phyloP scores from a whole-genome alignment of 2,113 vertebrate species.

The Casuarius casuarius region DNA sequence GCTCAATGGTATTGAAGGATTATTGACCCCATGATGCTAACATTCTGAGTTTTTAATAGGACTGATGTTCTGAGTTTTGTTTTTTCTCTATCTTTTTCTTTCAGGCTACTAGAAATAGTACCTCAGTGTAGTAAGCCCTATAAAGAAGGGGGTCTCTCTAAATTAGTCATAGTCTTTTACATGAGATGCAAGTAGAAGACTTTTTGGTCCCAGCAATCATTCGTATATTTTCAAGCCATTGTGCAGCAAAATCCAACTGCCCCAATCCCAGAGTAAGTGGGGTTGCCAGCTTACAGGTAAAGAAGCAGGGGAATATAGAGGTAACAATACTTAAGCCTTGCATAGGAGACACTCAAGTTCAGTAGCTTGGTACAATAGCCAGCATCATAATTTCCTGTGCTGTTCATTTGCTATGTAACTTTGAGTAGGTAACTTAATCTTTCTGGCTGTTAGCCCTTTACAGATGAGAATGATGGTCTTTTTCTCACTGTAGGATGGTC shows the following conservation, averaged over 20 bases:
- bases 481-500: not conserved
- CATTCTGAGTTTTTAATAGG: slow-evolving; percentile 26
- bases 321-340: not conserved
- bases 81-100: not conserved
- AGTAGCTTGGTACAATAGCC: not conserved
- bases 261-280: not conserved
- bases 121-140: not conserved
- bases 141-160: not conserved
- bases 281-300: not conserved
- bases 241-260: not conserved
- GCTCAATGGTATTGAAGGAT: slow-evolving; percentile 36
- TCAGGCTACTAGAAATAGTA: not conserved
- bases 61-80: not conserved
- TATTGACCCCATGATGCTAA: slow-evolving; percentile 34
- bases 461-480: not conserved
- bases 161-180: not conserved
- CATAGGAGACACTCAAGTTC: not conserved
- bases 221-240: not conserved
- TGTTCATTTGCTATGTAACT: not conserved
- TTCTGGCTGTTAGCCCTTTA: not conserved
- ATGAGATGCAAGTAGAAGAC: not conserved
- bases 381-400: not conserved
- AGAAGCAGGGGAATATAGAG: not conserved
- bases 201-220: not conserved
- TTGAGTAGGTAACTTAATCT: not conserved